These are phyloP conservation scores for Macroramphosus scolopax DNA, from an alignment of 2,797 vertebrate genomes.

Conservation along the genomic window DNA sequence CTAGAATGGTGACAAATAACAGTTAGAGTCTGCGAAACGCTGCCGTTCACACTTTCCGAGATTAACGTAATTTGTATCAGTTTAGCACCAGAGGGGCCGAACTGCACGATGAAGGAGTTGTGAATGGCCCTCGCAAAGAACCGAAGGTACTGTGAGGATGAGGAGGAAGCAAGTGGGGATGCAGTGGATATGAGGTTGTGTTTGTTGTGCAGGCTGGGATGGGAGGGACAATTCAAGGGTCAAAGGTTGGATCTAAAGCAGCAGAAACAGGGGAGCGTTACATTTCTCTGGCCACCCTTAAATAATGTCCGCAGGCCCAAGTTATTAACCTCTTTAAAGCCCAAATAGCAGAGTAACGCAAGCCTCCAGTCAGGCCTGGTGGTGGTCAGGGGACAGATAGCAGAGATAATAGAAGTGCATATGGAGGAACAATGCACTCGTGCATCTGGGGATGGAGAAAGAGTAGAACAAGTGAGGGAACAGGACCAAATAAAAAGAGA, in stretches of 20 bases:
- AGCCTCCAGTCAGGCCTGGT: slow-evolving; percentile 67
- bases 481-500: slow-evolving; percentile 76
- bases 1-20: slow-evolving; percentile 83
- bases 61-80: slow-evolving; percentile 84
- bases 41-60: slow-evolving; percentile 75
- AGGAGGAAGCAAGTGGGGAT: slow-evolving; percentile 21
- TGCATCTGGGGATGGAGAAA: slow-evolving; percentile 60
- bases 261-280: slow-evolving; percentile 75
- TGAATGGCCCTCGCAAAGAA: slow-evolving; percentile 43
- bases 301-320: slow-evolving; percentile 82
- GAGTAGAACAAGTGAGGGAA: slow-evolving; percentile 52
- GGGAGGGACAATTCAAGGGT: slow-evolving; percentile 54
- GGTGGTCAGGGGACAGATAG: slow-evolving; percentile 74
- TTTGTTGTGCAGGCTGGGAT: slow-evolving; percentile 56
- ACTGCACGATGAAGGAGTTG: slow-evolving; percentile 71
- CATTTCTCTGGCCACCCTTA: slow-evolving; percentile 76
- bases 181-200: slow-evolving; percentile 52
- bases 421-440: slow-evolving; percentile 67
- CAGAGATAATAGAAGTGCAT: slow-evolving; percentile 78
- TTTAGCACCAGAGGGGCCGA: slow-evolving; percentile 71
- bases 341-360: slow-evolving; percentile 64
- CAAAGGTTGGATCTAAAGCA: slow-evolving; percentile 73
- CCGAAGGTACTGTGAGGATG: slow-evolving; percentile 37
- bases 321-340: slow-evolving; percentile 84
- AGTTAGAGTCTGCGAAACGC: slow-evolving; percentile 65